Base-by-base conservation (phyloP, 2,888 invertebrate genomes). In the Latrodectus elegans region DNA sequence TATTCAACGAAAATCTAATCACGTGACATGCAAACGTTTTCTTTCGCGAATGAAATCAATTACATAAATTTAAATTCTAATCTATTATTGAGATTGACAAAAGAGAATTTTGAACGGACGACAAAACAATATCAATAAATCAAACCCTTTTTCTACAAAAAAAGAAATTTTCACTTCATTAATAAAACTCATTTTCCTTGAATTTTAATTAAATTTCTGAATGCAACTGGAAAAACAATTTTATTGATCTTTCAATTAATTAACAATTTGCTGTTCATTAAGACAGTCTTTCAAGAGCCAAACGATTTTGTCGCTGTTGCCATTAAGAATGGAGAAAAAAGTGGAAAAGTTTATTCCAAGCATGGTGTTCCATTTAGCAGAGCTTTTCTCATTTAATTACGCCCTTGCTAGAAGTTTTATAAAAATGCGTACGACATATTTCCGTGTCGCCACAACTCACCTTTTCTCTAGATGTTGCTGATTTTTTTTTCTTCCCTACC, bases 201-300 rank as follows among this genome's bases (percentile, higher is more conserved):
- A 10, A 15, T 4, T 74, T 81, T 73, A 81, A 81, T 81, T 73
- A 81, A 81, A 81, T 81, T 81, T 81, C 73, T 51, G 49, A 73
- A 73, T 22, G 65, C 64, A 17, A 53, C 49, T 60, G 8, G 68
- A 72, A 80, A 72, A 55, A 53, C 15, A 75, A 51, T 53, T 75
- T 70, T 64, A 83, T 51, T 70, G 82, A 60, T 76, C 70, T 70
- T 75, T 82, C 68, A 75, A 75, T 82, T 70, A 82, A 82, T 82
- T 82, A 82, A 75, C 75, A 81, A 81, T 74, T 81, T 74, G 67
- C 55, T 74, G 68, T 74, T 81, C 74, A 64, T 75, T 75, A 60
- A 75, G 75, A 65, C 38, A 38, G 38, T 49, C 49, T 11, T 64
- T 49, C 49, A 49, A 38, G 15, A 55, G 26, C 15, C 10, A 51